Evolutionary conservation across 2,888 invertebrate genomes (phyloP), one percentile per base, ranked within the genome.

Genomic region (Melanchra persicariae): DNA sequence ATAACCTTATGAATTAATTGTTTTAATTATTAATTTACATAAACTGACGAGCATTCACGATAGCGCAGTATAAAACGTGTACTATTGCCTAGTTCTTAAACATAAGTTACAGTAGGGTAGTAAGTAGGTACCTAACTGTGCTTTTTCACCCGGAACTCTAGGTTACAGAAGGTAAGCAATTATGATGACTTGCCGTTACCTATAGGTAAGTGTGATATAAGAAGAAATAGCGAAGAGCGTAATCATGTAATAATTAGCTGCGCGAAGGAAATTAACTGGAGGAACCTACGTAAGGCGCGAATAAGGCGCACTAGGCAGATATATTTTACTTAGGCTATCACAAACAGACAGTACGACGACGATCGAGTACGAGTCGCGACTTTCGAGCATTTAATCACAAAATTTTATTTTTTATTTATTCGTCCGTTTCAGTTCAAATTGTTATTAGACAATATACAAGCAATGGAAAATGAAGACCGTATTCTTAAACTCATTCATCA

Each of bases 121-220:
- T 34, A 34, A 8, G 2, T 30, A 34, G 30, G 10, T n/a, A 17
- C 10, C 22, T 22, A 34, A 8, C 43, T 58, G 22, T 54, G 24
- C 17, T 30, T 43, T 17, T 43, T 79, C 22, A 15, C 34, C 51
- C 45, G 65, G 62, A 70, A 69, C 55, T 30, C 10, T 34, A 49
- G 52, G 49, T 68, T 34, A 74, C 52, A 65, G 30, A 70, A 61
- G 63, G 57, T 61, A 40, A 82, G 67, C 30, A 68, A 81, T 79
- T 74, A 81, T 76, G 58, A 70, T 57, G 37, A 62, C 52, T 70
- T 65, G 45, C 51, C 61, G 74, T 76, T 74, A 78, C 67, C 40
- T 70, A 55, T 43, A 45, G 5, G n/a, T 62, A 45, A 7, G n/a
- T 62, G 43, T 83, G 77, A 82, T 76, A 77, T 80, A 84, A 84